Conservation (phyloP, 1,140 invertebrate species). For the Pseudachorutes palmiensis region DNA sequence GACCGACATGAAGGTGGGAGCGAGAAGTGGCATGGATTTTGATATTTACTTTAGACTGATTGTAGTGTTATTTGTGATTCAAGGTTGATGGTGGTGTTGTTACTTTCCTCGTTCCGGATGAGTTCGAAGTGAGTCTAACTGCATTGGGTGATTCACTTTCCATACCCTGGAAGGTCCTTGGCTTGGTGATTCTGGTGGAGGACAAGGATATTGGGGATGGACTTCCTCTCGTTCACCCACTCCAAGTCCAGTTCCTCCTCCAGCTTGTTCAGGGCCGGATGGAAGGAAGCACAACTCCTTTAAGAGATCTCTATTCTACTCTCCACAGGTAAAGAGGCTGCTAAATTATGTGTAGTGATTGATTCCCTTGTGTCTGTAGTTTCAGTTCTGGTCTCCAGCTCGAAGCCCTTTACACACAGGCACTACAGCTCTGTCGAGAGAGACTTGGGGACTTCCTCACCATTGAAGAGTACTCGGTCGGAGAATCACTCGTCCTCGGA, state of each 20-base stretch:
- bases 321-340: conserved; percentile 51
- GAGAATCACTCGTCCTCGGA: conserved; percentile 76
- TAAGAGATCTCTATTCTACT: conserved; percentile 76
- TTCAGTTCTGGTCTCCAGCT: conserved; percentile 83
- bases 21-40: neutral
- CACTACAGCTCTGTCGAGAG: conserved; percentile 74
- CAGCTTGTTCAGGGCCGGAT: conserved; percentile 80
- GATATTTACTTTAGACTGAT: neutral
- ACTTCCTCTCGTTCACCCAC: conserved; percentile 81
- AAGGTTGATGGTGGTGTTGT: conserved; percentile 81
- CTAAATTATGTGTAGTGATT: neutral
- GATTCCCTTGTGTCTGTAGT: neutral
- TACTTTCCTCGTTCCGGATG: conserved; percentile 88
- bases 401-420: conserved; percentile 91
- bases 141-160: conserved; percentile 91
- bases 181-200: conserved; percentile 90
- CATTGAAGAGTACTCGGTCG: conserved; percentile 85
- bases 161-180: conserved; percentile 88
- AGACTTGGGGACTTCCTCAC: conserved; percentile 80
- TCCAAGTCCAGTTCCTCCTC: conserved; percentile 87
- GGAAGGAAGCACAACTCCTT: conserved; percentile 66
- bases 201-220: conserved; percentile 96
- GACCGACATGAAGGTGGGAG: conserved; percentile 40
- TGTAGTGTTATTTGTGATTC: conserved; percentile 37
- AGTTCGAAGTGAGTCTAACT: conserved; percentile 90